phyloP scores from a whole-genome alignment of 1,140 invertebrate genomes.

The Carposina sasakii region DNA sequence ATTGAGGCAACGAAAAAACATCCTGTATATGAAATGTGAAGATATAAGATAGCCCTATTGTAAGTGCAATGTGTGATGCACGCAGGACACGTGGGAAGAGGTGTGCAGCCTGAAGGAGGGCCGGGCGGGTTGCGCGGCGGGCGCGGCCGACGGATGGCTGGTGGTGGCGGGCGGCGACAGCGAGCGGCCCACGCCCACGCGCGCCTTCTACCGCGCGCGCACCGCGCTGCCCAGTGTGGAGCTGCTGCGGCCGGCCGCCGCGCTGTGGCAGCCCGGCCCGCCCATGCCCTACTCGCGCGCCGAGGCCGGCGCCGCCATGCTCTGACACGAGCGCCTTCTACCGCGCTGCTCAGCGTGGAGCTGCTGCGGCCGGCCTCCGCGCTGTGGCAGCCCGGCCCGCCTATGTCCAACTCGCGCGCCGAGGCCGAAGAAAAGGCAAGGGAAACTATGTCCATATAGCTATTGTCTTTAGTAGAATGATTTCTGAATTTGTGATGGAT shows the following conservation, averaged over 20 bases:
- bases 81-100: constrained; percentile 85
- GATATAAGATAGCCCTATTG: too few relatives aligned
- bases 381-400: neutral
- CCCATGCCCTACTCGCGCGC: constrained; percentile 86
- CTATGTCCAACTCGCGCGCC: neutral
- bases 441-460: neutral
- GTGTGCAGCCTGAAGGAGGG: constrained; percentile 83
- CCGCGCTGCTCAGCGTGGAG: neutral
- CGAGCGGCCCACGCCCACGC: constrained; percentile 73
- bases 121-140: constrained; percentile 87
- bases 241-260: constrained; percentile 84
- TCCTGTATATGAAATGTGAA: too few relatives aligned
- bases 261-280: constrained; percentile 84
- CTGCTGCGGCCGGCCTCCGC: neutral
- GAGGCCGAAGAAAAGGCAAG: neutral
- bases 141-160: constrained; percentile 81
- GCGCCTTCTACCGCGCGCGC: constrained; percentile 87
- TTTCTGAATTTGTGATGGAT: too few relatives aligned
- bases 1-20: too few relatives aligned
- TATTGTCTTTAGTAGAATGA: neutral
- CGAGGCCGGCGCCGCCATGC: constrained; percentile 83
- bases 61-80: too few relatives aligned
- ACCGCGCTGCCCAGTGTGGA: constrained; percentile 87
- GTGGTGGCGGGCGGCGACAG: constrained; percentile 57
- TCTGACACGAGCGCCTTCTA: constrained; percentile 47